Evolutionary conservation across 2,113 vertebrate genomes (phyloP), one percentile per base, ranked within the genome.

Genomic region (Phoenicopterus ruber): DNA sequence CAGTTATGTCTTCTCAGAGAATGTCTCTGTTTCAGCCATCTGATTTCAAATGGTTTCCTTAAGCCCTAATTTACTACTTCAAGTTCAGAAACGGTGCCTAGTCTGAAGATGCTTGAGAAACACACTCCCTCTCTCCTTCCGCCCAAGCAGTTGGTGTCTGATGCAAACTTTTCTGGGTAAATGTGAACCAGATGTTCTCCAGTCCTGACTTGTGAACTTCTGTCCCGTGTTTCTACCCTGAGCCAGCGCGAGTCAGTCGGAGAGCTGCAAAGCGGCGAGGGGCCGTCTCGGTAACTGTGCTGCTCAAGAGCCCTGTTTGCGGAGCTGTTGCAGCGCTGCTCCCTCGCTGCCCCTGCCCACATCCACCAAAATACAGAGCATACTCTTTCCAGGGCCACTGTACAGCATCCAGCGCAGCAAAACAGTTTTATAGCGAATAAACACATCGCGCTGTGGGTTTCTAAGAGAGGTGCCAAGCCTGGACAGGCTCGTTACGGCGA

Each of bases 131-230:
- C 54, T 47, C 54, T 74, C 29, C 13, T 6, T n/a, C 2, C 0
- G 38, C 40, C 42, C 42, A 40, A 82, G 59, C 42, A 34, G 36
- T 65, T 49, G 57, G 44, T 92, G 81, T 90, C 87, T 94, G 82
- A 93, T 74, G 71, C 63, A 95, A 66, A 90, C 59, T 67, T 55
- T 82, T 88, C 82, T 13, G 55, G 20, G 32, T 85, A 96, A 96
- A 97, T 86, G 74, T 20, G 63, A 96, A 96, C 74, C 94, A 97
- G 94, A 95, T 96, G 96, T 97, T 85, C 62, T 46, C 17, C 57
- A 47, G 2, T 4, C 11, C 55, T 67, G 40, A 74, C 67, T 78
- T 20, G 42, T 87, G 74, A 90, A 80, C 78, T 87, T 82, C 62
- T 72, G 62, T 59, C 84, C 78, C 1, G 4, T 21, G 13, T 78